These are phyloP conservation scores for Dioctria linearis DNA, from an alignment of 2,888 invertebrate species.

Conservation along the genomic window DNA sequence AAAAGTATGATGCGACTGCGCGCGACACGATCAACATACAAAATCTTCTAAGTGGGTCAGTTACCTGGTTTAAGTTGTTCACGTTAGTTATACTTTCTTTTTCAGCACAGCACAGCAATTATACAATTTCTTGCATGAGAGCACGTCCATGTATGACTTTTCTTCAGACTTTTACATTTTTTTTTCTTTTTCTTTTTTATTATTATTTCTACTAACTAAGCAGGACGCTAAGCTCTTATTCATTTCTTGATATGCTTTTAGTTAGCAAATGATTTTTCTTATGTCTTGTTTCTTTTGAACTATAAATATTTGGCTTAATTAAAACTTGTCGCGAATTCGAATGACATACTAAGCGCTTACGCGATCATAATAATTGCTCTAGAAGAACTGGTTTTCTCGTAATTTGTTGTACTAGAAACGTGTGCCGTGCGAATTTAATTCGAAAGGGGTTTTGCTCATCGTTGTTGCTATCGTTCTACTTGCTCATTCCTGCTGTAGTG, in stretches of 20 bases:
- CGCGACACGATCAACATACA: neutral
- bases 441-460: too few relatives aligned
- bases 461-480: too few relatives aligned
- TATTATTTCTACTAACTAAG: conserved; percentile 33
- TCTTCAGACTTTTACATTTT: too few relatives aligned
- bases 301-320: neutral
- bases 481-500: too few relatives aligned
- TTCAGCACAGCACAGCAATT: conserved; percentile 43
- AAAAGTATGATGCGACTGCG: too few relatives aligned
- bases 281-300: neutral
- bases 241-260: conserved; percentile 11
- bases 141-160: conserved; percentile 32
- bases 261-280: neutral
- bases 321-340: conserved; percentile 15
- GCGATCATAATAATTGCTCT: too few relatives aligned
- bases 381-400: too few relatives aligned
- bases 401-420: too few relatives aligned
- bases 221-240: conserved; percentile 19
- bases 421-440: too few relatives aligned
- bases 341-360: too few relatives aligned
- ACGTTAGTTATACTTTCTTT: conserved; percentile 48
- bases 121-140: conserved; percentile 48
- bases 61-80: conserved; percentile 43
- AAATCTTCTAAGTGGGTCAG: conserved; percentile 42
- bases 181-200: neutral